Conservation (phyloP, 2,888 invertebrate species). For the Physocephala rufipes region DNA sequence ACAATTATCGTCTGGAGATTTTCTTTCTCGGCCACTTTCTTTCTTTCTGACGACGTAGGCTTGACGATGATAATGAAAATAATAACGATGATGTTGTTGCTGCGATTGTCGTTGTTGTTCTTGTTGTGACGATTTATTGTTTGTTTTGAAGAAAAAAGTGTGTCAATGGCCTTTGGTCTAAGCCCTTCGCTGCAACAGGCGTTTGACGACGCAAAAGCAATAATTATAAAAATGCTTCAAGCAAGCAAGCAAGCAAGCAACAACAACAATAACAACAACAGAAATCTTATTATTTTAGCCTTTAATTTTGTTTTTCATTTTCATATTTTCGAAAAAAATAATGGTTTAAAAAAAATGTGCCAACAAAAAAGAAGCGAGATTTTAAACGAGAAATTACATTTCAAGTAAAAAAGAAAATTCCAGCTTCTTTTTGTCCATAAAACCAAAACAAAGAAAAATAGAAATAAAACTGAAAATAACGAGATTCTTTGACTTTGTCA, state of each 20-base stretch:
- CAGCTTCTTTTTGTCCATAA: background rate
- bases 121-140: background rate
- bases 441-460: slow-evolving; percentile 4
- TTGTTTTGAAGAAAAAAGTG: slow-evolving; percentile 18
- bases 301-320: slow-evolving; percentile 18
- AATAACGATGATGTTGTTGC: background rate
- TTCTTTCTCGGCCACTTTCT: slow-evolving; percentile 18
- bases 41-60: too few relatives aligned
- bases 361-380: background rate
- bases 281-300: background rate
- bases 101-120: slow-evolving; percentile 18
- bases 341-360: slow-evolving; percentile 9
- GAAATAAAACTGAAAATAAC: too few relatives aligned
- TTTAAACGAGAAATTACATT: background rate
- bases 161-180: slow-evolving; percentile 9
- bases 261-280: slow-evolving; percentile 14
- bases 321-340: background rate
- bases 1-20: background rate
- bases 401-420: background rate
- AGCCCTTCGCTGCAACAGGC: slow-evolving; percentile 2
- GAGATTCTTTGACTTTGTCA: background rate
- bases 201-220: background rate
- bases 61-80: too few relatives aligned
- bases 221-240: slow-evolving; percentile 4
- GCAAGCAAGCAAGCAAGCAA: background rate